These are phyloP conservation scores for Globia sparganii DNA, from an alignment of 2,888 invertebrate species.

Conservation along the genomic window DNA sequence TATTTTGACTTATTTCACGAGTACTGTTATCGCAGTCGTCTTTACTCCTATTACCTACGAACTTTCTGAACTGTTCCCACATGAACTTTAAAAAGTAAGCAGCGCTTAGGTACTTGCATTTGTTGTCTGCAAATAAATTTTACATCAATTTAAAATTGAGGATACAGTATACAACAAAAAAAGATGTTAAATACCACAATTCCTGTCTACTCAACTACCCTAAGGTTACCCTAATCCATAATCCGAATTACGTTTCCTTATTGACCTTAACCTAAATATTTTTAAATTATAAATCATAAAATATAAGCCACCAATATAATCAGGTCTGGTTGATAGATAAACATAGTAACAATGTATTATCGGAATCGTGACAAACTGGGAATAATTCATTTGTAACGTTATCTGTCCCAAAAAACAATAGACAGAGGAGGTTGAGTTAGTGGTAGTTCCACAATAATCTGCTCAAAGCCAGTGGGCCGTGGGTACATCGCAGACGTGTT, in stretches of 20 bases:
- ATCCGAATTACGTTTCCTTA: constrained; percentile 16
- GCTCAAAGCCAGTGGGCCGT: constrained; percentile 65
- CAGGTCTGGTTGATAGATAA: neutral
- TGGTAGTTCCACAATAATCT: constrained; percentile 63
- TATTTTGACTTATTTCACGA: constrained; percentile 61
- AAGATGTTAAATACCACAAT: neutral
- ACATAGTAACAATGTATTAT: neutral
- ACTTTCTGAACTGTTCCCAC: constrained; percentile 6
- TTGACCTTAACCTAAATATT: constrained; percentile 28
- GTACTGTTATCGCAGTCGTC: constrained; percentile 44
- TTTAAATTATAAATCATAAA: constrained; percentile 11
- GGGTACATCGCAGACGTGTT: constrained; percentile 75
- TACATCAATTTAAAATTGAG: neutral
- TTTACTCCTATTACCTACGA: constrained; percentile 9
- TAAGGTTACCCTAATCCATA: constrained; percentile 32
- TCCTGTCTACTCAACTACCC: neutral
- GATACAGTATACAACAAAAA: neutral
- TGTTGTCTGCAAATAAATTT: neutral
- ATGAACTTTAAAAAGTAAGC: neutral
- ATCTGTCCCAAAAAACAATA: constrained; percentile 47
- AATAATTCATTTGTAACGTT: constrained; percentile 21
- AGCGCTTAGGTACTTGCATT: neutral
- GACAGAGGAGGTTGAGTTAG: constrained; percentile 43
- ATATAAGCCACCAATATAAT: neutral
- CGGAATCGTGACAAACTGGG: neutral